Evolutionary conservation across 2,888 invertebrate species (phyloP).

Genomic region (Oligia latruncula): DNA sequence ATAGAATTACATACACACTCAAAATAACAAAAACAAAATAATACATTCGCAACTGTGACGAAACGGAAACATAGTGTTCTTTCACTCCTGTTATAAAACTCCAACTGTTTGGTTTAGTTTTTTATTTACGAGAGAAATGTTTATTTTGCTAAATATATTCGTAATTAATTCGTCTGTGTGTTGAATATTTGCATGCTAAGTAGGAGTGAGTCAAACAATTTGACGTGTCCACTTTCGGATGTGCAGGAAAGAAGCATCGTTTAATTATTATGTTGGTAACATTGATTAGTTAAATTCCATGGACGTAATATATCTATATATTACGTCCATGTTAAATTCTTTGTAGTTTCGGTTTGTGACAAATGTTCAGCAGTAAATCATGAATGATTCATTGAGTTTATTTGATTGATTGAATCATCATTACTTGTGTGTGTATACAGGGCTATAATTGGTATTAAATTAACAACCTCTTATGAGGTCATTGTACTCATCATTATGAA

Average conservation of each 20-base stretch:
- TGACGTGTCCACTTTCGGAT: conserved; percentile 3
- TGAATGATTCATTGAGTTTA: background rate
- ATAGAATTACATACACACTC: too few species aligned
- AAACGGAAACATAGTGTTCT: background rate
- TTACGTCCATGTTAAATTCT: background rate
- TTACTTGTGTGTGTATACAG: background rate
- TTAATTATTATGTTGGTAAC: background rate
- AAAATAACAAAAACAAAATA: too few species aligned
- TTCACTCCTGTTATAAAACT: background rate
- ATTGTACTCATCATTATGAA: too few species aligned
- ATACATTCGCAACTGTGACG: background rate
- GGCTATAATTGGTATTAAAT: too few species aligned
- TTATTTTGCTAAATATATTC: conserved; percentile 17
- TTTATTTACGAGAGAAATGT: conserved; percentile 40
- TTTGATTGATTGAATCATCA: background rate
- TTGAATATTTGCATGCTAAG: conserved; percentile 25
- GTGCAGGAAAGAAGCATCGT: background rate
- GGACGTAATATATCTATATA: too few species aligned
- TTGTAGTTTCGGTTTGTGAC: background rate
- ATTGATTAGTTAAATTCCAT: background rate
- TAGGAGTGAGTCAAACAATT: conserved; percentile 8
- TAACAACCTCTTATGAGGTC: too few species aligned
- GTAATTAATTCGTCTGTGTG: conserved; percentile 21
- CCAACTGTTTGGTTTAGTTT: background rate
- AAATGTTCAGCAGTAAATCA: background rate